Evolutionary conservation across 2,113 vertebrate species (phyloP).

Genomic region (Sebastes fasciatus): DNA sequence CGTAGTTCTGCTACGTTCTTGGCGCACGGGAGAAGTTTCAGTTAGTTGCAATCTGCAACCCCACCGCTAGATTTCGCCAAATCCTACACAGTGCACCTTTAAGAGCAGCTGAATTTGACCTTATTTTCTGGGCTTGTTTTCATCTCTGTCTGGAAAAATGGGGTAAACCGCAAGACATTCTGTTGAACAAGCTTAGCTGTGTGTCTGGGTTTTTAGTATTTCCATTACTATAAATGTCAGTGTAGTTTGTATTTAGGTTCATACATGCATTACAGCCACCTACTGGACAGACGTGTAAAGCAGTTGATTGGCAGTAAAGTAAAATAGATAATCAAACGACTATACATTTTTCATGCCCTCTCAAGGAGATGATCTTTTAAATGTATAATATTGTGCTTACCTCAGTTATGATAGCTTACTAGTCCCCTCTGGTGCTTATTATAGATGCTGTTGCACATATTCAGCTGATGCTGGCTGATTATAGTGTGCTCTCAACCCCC

Average conservation of each 20-base stretch:
- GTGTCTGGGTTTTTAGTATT: not conserved
- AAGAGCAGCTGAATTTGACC: not conserved
- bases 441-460: slow-evolving; percentile 1
- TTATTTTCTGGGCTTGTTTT: not conserved
- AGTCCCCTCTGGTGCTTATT: slow-evolving; percentile 30
- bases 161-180: not conserved
- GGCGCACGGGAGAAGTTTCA: no score
- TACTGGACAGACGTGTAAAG: not conserved
- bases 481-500: slow-evolving; percentile 8
- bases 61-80: no score
- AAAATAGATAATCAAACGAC: not conserved
- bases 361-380: not conserved
- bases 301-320: not conserved
- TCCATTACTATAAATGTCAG: not conserved
- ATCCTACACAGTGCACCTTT: no score
- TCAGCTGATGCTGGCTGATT: slow-evolving; percentile 36
- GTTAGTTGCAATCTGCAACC: no score
- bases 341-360: not conserved
- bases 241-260: not conserved
- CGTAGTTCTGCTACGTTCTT: no score
- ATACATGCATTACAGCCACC: not conserved
- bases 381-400: not conserved
- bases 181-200: not conserved
- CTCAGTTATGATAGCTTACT: not conserved
- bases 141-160: not conserved